phyloP scores from a whole-genome alignment of 1,140 invertebrate species.

The Archivesica marissinica region DNA sequence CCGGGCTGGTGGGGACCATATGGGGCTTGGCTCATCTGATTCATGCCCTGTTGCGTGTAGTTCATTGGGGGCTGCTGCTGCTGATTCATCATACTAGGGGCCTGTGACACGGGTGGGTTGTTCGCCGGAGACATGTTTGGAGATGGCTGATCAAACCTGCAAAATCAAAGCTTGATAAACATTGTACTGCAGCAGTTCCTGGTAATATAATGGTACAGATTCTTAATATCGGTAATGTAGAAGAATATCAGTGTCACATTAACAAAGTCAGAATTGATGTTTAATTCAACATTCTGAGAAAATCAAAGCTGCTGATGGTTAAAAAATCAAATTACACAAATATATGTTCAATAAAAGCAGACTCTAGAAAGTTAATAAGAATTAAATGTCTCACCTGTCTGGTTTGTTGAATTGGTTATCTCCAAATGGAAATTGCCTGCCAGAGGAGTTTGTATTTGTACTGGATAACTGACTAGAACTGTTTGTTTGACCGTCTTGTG shows the following conservation, averaged over 20 bases:
- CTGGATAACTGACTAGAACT: slow-evolving; percentile 53
- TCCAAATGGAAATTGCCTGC: slow-evolving; percentile 67
- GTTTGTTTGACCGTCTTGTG: slow-evolving; percentile 26
- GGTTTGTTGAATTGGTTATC: slow-evolving; percentile 67
- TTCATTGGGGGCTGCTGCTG: slow-evolving; percentile 30
- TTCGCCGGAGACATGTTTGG: slow-evolving; percentile 47
- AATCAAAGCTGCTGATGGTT: too few relatives aligned
- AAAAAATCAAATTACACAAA: too few relatives aligned
- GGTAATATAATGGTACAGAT: too few relatives aligned
- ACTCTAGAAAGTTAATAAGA: too few relatives aligned
- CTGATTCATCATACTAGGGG: slow-evolving; percentile 21
- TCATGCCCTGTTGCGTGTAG: slow-evolving; percentile 12
- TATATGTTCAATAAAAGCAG: too few relatives aligned
- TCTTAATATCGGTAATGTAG: too few relatives aligned
- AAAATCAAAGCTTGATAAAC: not conserved
- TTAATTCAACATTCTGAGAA: too few relatives aligned
- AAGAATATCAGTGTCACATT: not conserved
- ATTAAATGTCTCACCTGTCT: slow-evolving; percentile 59
- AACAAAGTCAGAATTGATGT: too few relatives aligned
- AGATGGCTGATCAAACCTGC: slow-evolving; percentile 70
- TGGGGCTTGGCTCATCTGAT: slow-evolving; percentile 27
- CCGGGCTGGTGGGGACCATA: slow-evolving; percentile 13
- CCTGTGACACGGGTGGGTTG: slow-evolving; percentile 30
- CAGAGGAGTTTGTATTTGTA: slow-evolving; percentile 37
- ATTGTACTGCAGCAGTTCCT: not conserved